Percentiles rank a stretch among this genome's conserved stretches.
These are phyloP conservation scores for Tragelaphus oryx DNA, from an alignment of 2,797 vertebrate genomes.

Conservation along the genomic window DNA sequence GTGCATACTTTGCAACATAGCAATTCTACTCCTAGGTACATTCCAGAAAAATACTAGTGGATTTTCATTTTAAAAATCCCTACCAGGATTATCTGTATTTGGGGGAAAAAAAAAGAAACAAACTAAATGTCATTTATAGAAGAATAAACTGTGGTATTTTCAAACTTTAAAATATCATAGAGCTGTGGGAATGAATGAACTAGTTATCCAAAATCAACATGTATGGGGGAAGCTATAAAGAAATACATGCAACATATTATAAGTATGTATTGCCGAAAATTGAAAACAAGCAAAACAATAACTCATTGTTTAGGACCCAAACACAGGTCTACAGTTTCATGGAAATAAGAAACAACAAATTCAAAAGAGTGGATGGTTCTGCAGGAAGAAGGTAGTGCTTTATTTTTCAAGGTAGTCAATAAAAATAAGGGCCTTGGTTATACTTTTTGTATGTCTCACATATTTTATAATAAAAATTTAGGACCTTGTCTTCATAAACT, in stretches of 20 bases:
- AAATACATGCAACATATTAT: not conserved
- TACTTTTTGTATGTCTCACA: not conserved
- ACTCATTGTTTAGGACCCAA: not conserved
- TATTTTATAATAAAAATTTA: not conserved
- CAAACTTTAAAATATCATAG: not conserved
- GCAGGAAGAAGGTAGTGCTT: not conserved
- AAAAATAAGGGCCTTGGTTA: not conserved
- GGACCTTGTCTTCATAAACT: not conserved
- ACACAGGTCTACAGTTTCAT: not conserved
- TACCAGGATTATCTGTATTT: not conserved
- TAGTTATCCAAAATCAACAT: not conserved
- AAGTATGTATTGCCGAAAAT: not conserved
- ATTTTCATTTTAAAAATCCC: not conserved
- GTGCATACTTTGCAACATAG: not conserved
- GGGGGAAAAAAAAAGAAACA: not conserved
- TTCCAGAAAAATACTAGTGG: not conserved
- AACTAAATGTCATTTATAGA: not conserved
- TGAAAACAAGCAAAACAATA: not conserved
- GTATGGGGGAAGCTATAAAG: not conserved
- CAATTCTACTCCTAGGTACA: not conserved
- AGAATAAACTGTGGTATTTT: not conserved
- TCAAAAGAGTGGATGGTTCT: not conserved
- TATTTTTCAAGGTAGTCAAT: not conserved
- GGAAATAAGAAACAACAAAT: not conserved
- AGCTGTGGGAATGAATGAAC: not conserved